Conservation (phyloP, 2,888 invertebrate genomes). For the Hypsopygia costalis region DNA sequence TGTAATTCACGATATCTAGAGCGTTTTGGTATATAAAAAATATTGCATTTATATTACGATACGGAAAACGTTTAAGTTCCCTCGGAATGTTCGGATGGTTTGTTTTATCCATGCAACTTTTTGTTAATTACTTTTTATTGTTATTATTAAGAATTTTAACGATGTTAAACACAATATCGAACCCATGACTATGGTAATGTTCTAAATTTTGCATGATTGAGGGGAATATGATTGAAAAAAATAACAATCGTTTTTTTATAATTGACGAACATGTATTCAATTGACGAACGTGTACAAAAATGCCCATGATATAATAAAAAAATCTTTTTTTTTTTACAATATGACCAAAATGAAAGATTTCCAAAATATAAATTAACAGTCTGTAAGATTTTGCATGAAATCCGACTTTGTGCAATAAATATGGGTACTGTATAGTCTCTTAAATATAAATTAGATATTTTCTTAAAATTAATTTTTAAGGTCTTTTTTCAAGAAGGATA, state of each 20-base stretch:
- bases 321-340: slow-evolving; percentile 8
- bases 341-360: slow-evolving; percentile 12
- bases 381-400: slow-evolving; percentile 65
- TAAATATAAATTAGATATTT: slow-evolving; percentile 56
- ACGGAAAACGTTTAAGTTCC: slow-evolving; percentile 45
- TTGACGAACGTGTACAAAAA: neutral
- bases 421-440: slow-evolving; percentile 56
- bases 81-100: slow-evolving; percentile 73
- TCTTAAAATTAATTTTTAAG: slow-evolving; percentile 51
- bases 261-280: neutral
- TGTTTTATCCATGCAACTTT: slow-evolving; percentile 62
- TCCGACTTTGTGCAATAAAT: slow-evolving; percentile 65
- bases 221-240: neutral
- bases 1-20: slow-evolving; percentile 67
- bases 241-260: too few relatives aligned
- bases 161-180: slow-evolving; percentile 69
- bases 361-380: slow-evolving; percentile 29
- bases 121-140: slow-evolving; percentile 77
- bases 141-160: slow-evolving; percentile 78
- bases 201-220: slow-evolving; percentile 34
- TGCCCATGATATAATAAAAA: neutral
- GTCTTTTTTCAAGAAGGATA: slow-evolving; percentile 44
- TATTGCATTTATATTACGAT: slow-evolving; percentile 72
- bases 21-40: slow-evolving; percentile 53
- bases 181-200: slow-evolving; percentile 33